These are phyloP conservation scores for Myiotriccus ornatus DNA, from an alignment of 2,797 vertebrate genomes.

Conservation along the genomic window DNA sequence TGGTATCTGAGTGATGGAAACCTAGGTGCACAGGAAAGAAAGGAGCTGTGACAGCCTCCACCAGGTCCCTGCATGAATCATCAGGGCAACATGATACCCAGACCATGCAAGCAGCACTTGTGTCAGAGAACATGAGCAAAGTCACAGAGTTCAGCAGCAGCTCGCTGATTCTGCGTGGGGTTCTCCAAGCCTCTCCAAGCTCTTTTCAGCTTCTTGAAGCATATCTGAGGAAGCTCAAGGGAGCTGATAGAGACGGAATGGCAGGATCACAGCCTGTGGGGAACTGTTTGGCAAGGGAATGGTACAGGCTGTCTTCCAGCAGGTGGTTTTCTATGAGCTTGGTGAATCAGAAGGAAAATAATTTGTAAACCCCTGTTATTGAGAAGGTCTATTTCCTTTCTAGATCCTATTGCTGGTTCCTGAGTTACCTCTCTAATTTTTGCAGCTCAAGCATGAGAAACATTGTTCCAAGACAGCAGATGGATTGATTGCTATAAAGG, in stretches of 20 bases:
- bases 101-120: rapidly evolving
- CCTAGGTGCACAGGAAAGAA: not conserved
- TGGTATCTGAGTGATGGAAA: rapidly evolving
- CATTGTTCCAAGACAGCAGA: not conserved
- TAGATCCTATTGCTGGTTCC: not conserved
- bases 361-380: not conserved
- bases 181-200: rapidly evolving
- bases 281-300: not conserved
- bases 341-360: not conserved
- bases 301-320: not conserved
- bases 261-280: not conserved
- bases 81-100: not conserved
- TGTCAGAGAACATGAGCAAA: not conserved
- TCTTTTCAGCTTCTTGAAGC: not conserved
- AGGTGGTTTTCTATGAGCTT: not conserved
- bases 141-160: not conserved
- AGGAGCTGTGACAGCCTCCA: not conserved
- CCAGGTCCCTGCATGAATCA: not conserved
- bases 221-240: not conserved
- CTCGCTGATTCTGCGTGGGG: not conserved
- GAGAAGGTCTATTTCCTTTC: not conserved
- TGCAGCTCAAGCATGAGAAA: not conserved
- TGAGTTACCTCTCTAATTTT: not conserved
- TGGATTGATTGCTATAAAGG: not conserved
- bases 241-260: not conserved